These are phyloP conservation scores for Macrochelys suwanniensis DNA, from an alignment of 2,797 vertebrate genomes.

Conservation along the genomic window DNA sequence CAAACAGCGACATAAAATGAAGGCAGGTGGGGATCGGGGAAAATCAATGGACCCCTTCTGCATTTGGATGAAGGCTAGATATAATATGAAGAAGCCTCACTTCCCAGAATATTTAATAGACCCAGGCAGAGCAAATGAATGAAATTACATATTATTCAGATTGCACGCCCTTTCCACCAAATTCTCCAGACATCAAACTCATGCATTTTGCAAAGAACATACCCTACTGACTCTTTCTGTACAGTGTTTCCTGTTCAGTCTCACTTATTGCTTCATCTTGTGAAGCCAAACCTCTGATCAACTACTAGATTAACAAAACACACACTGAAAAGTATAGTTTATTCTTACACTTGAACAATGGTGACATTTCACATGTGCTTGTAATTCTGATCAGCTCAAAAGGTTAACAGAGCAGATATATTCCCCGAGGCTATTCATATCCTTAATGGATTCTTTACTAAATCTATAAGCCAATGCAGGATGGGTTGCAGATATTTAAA, in stretches of 20 bases:
- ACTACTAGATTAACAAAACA: slow-evolving; percentile 28
- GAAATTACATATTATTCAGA: accelerated
- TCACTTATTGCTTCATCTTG: slow-evolving; percentile 6
- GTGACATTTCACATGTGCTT: slow-evolving; percentile 50
- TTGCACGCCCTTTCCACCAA: accelerated
- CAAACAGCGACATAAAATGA: not conserved
- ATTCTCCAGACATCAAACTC: not conserved
- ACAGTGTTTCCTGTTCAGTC: slow-evolving; percentile 21
- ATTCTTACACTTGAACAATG: slow-evolving; percentile 49
- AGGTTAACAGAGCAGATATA: slow-evolving; percentile 25
- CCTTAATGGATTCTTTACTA: slow-evolving; percentile 48
- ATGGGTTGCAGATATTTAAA: slow-evolving; percentile 54
- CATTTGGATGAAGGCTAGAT: not conserved
- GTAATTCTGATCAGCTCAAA: slow-evolving; percentile 41
- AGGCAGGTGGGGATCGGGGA: not conserved
- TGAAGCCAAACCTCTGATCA: slow-evolving; percentile 51
- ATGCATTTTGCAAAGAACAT: not conserved
- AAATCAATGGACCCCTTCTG: not conserved
- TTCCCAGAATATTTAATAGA: not conserved
- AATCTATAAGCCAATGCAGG: slow-evolving; percentile 35
- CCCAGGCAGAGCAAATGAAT: not conserved
- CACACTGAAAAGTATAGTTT: slow-evolving; percentile 49
- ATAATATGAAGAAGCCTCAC: not conserved
- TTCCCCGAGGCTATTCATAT: not conserved
- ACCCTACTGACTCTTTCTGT: not conserved